These are phyloP conservation scores for Sebastes baramenuke DNA, from an alignment of 2,797 vertebrate species.

Conservation along the genomic window DNA sequence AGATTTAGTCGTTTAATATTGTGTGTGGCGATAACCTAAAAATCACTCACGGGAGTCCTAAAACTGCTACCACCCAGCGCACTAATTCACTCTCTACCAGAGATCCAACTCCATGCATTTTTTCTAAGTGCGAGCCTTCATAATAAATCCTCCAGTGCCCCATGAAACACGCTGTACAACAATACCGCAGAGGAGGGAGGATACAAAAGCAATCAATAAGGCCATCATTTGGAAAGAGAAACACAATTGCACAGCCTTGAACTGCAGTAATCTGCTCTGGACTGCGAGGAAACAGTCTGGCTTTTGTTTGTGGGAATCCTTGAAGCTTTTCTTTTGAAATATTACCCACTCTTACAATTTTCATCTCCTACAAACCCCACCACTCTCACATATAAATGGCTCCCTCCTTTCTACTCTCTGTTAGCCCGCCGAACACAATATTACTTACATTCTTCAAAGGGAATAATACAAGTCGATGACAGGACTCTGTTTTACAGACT, in stretches of 20 bases:
- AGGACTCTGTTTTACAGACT: constrained; percentile 52
- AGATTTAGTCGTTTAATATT: constrained; percentile 14
- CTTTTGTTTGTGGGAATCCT: constrained; percentile 52
- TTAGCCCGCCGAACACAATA: constrained; percentile 31
- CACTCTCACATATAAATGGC: constrained; percentile 5
- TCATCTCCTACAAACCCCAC: constrained; percentile 12
- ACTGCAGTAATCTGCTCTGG: constrained; percentile 31
- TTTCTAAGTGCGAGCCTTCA: constrained; percentile 13
- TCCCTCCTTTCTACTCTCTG: background rate
- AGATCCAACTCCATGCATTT: constrained; percentile 7
- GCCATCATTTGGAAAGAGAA: constrained; percentile 55
- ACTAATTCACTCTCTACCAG: constrained; percentile 21
- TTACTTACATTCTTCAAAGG: constrained; percentile 71
- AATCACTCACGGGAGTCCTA: constrained; percentile 27
- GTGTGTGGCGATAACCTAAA: constrained; percentile 19
- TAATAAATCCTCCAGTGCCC: constrained; percentile 38
- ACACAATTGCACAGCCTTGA: constrained; percentile 26
- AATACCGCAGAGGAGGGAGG: constrained; percentile 28
- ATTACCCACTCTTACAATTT: constrained; percentile 16
- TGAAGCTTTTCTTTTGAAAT: constrained; percentile 49
- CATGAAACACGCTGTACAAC: constrained; percentile 18
- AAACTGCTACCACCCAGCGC: constrained; percentile 6
- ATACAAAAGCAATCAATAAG: constrained; percentile 59
- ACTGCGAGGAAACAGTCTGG: constrained; percentile 17
- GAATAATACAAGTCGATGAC: constrained; percentile 47